phyloP scores from a whole-genome alignment of 2,888 invertebrate genomes.

The Mimas tiliae region DNA sequence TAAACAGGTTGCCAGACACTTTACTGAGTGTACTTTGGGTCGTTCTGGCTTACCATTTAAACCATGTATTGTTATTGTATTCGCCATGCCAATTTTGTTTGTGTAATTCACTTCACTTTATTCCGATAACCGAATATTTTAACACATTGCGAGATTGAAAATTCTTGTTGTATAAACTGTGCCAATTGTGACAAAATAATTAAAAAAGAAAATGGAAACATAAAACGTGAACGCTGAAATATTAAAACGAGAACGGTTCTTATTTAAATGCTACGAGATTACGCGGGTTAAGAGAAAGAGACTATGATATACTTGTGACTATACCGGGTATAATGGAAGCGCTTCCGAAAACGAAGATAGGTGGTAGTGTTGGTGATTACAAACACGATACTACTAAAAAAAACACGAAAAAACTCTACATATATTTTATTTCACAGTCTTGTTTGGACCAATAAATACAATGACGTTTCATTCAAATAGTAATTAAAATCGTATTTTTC shows the following conservation, averaged over 20 bases:
- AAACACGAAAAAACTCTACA: no score
- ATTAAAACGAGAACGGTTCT: conserved; percentile 33
- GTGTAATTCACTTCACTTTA: conserved; percentile 3
- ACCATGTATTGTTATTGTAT: conserved; percentile 30
- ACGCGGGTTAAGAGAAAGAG: conserved; percentile 33
- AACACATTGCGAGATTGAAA: conserved; percentile 12
- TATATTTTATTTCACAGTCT: no score
- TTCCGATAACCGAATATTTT: conserved; percentile 15
- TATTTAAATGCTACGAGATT: conserved; percentile 36
- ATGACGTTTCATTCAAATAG: no score
- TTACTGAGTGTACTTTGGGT: conserved; percentile 33
- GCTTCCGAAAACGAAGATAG: conserved; percentile 8
- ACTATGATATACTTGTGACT: conserved; percentile 25
- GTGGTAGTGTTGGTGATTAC: no score
- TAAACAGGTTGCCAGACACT: conserved; percentile 40
- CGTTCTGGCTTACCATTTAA: conserved; percentile 27
- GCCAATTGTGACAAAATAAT: conserved; percentile 31
- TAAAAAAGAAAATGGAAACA: conserved; percentile 33
- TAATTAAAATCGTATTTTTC: no score
- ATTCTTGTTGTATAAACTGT: not conserved
- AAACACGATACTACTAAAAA: no score
- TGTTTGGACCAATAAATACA: no score
- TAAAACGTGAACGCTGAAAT: conserved; percentile 30
- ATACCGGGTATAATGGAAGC: not conserved
- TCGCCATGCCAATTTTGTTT: conserved; percentile 24